Base-by-base conservation (phyloP, 2,797 vertebrate species). In the Stomatorhinus walkeri region DNA sequence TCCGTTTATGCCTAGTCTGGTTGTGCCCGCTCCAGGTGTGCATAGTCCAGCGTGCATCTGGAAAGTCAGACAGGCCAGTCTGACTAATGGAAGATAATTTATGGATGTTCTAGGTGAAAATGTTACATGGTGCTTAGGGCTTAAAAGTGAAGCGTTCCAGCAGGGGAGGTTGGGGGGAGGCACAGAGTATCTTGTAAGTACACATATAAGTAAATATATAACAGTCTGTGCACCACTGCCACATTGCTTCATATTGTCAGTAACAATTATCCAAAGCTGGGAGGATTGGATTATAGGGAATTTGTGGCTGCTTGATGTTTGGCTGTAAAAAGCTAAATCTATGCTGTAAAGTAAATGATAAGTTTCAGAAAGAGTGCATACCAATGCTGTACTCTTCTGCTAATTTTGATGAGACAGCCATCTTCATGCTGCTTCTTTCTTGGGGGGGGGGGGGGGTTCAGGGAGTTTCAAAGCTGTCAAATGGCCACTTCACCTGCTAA, bases 121-220 rank as follows among this genome's bases (percentile, higher is more conserved):
- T 94, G 94, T 95, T 93, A 94, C 92, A 90, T 85, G 92, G 92
- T 90, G 92, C 92, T 92, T 87, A 36, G 90, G 89, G 90, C 92
- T 91, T 91, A 59, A 90, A 87, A 93, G 93, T 93, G 94, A 91
- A 94, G 91, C 90, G 10, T 81, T 48, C 76, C 89, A 52, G 83
- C n/a, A 85, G 43, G 43, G 79, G 43, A 48, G 81, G 46, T 61
- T 24, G 46, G 46, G 28, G 51, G 52, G 52, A 0, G 56, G n/a
- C 2, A 24, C 9, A 64, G 24, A 46, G 40, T 22, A 46, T 10
- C 40, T 10, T 36, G 49, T 19, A 85, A 12, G 72, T 56, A 64
- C 51, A 49, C 48, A 49, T 85, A 56, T 4, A 64, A 79, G 24
- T 19, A 43, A 87, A 46, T 48, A 32, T 6, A 14, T 14, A 28